Evolutionary conservation across 2,113 vertebrate species (phyloP).

Genomic region (Pachyramphus minor): DNA sequence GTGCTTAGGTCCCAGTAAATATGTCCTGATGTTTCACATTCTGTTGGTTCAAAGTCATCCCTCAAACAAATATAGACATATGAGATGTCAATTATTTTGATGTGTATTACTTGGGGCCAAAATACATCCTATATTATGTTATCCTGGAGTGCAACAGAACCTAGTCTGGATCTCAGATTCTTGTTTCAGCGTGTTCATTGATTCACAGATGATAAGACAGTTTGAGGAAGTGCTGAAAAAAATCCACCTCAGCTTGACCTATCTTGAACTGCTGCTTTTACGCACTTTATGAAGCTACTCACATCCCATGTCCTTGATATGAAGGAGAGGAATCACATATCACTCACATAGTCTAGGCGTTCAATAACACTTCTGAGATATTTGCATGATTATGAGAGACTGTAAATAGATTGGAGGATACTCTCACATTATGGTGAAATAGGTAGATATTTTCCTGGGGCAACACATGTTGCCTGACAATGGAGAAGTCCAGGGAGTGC

Average conservation of each 20-base stretch:
- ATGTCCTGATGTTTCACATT: neutral
- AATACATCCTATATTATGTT: neutral
- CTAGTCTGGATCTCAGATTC: neutral
- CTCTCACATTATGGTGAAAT: neutral
- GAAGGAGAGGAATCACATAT: rapidly evolving
- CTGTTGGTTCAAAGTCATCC: neutral
- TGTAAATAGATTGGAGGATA: neutral
- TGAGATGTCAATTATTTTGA: neutral
- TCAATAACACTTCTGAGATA: neutral
- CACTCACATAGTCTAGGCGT: neutral
- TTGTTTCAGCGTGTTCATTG: neutral
- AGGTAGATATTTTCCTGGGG: neutral
- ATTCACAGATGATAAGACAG: neutral
- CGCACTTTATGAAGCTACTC: neutral
- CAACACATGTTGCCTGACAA: neutral
- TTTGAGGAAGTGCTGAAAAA: neutral
- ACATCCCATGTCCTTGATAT: neutral
- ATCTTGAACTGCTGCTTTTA: neutral
- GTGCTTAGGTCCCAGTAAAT: neutral
- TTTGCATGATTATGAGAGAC: neutral
- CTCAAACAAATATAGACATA: neutral
- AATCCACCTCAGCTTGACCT: neutral
- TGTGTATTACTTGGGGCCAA: neutral
- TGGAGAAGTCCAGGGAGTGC: neutral
- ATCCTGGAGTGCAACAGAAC: neutral